Percentiles rank a stretch among this genome's conserved stretches.
Evolutionary conservation across 2,888 invertebrate genomes (phyloP).

Genomic region (Cryptocephalus moraei): DNA sequence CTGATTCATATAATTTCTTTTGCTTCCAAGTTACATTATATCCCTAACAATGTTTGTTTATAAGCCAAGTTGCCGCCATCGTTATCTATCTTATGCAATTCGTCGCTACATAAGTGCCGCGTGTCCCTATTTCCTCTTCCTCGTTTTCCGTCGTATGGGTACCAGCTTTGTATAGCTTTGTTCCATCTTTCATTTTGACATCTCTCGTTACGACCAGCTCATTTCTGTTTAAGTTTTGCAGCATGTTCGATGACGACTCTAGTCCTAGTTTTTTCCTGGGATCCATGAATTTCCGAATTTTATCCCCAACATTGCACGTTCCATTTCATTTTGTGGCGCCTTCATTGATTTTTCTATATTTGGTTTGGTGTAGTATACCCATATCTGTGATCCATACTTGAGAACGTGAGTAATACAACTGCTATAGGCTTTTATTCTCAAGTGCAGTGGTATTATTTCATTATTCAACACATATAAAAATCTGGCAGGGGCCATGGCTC

Average conservation of each 20-base stretch:
- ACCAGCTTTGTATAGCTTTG: background rate
- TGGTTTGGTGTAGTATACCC: background rate
- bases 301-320: background rate
- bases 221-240: background rate
- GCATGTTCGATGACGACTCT: background rate
- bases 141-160: background rate
- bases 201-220: background rate
- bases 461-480: background rate
- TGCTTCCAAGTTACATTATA: background rate
- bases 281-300: background rate
- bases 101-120: background rate
- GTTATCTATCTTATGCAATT: background rate
- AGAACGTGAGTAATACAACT: background rate
- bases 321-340: background rate
- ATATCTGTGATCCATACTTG: background rate
- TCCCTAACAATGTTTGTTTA: background rate
- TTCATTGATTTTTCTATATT: background rate
- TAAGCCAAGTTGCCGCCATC: background rate
- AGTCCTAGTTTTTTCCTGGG: background rate
- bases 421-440: background rate
- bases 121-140: background rate
- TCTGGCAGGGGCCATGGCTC: background rate
- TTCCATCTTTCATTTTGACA: background rate
- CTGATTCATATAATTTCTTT: too few relatives aligned
- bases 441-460: background rate